Evolutionary conservation across 2,113 vertebrate species (phyloP).

Genomic region (Chaetorhynchus papuensis): DNA sequence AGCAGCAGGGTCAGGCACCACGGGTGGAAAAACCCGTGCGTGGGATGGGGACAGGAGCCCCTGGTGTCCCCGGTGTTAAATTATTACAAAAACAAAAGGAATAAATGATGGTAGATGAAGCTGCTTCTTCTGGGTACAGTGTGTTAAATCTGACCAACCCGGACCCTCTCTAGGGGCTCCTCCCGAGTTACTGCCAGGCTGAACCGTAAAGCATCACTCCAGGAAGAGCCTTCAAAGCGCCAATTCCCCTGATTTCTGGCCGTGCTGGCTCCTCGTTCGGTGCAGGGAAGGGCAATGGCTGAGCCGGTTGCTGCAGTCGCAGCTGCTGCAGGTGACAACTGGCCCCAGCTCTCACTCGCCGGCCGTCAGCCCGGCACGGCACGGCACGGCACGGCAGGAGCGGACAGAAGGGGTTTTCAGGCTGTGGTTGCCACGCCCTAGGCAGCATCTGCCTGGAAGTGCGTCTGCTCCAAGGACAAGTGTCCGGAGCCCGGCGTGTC

Average conservation of each 20-base stretch:
- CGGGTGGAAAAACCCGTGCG: accelerated
- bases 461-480: neutral
- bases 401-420: accelerated
- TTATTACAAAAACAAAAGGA: neutral
- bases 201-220: accelerated
- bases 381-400: neutral
- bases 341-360: accelerated
- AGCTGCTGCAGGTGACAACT: neutral
- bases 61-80: accelerated
- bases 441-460: accelerated
- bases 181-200: neutral
- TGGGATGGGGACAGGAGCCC: accelerated
- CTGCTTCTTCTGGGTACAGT: neutral
- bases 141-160: accelerated
- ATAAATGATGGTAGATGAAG: neutral
- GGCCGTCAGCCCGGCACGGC: accelerated
- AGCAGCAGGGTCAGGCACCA: accelerated
- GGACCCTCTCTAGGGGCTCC: neutral
- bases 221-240: neutral
- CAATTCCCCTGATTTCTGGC: accelerated
- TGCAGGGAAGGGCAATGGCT: accelerated
- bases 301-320: neutral
- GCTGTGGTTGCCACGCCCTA: accelerated
- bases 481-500: accelerated
- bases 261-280: accelerated